Conservation (phyloP, 2,797 vertebrate species). For the Alectoris magna region DNA sequence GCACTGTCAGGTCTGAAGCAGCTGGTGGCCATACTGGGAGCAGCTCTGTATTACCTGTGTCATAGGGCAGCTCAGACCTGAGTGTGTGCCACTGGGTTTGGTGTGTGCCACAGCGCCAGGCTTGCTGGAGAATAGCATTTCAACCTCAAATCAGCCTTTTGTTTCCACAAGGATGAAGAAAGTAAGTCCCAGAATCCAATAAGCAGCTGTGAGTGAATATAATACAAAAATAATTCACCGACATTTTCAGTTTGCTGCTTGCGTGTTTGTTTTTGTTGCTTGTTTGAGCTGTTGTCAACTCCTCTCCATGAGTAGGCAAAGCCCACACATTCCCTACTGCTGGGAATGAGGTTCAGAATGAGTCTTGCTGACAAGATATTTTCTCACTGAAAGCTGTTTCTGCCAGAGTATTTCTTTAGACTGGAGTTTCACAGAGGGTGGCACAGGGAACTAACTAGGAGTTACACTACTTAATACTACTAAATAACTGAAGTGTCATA, state of each 20-base stretch:
- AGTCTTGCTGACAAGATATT: not conserved
- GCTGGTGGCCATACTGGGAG: rapidly evolving
- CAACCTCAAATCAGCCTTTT: not conserved
- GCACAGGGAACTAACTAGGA: not conserved
- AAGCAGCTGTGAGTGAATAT: not conserved
- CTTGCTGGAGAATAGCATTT: not conserved
- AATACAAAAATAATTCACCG: not conserved
- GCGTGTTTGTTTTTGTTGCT: not conserved
- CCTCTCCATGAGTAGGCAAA: not conserved
- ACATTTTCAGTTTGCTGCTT: not conserved
- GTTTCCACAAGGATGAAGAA: not conserved
- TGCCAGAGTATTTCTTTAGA: not conserved
- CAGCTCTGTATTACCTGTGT: not conserved
- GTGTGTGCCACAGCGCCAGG: not conserved
- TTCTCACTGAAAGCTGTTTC: not conserved
- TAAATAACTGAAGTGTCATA: not conserved
- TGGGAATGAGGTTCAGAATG: not conserved
- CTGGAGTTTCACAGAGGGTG: not conserved
- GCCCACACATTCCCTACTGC: not conserved
- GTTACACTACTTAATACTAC: not conserved
- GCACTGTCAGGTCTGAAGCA: not conserved
- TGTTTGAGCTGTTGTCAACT: not conserved
- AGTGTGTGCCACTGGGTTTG: rapidly evolving
- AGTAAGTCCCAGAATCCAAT: not conserved
- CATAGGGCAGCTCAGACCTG: not conserved